Percentiles rank a stretch among this genome's conserved stretches.
These are phyloP conservation scores for Caenorhabditis virilis DNA, from an alignment of 2,888 invertebrate species.

Conservation along the genomic window DNA sequence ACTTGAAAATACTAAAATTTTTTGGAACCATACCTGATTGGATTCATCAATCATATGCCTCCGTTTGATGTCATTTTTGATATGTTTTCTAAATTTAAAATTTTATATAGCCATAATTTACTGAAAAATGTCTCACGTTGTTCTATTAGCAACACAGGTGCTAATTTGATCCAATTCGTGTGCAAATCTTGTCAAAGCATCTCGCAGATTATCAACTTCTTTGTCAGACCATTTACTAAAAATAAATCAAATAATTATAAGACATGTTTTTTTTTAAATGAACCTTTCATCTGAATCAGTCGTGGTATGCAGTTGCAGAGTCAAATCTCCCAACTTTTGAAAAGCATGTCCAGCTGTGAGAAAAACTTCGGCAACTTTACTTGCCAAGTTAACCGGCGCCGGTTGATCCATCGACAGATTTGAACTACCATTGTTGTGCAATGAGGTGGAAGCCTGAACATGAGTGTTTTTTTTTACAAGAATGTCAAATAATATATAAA, in stretches of 20 bases:
- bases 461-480: background rate
- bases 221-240: conserved; percentile 59
- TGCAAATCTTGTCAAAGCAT: conserved; percentile 60
- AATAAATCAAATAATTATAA: background rate
- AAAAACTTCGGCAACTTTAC: conserved; percentile 62
- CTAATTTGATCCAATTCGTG: conserved; percentile 62
- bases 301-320: conserved; percentile 53
- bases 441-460: background rate
- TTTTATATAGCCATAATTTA: background rate
- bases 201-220: conserved; percentile 56
- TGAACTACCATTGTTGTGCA: background rate
- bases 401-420: conserved; percentile 37
- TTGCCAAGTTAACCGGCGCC: conserved; percentile 45
- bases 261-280: background rate
- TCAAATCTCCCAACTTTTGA: conserved; percentile 63
- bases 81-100: conserved; percentile 40
- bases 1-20: conserved; percentile 2
- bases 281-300: conserved; percentile 47
- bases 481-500: too few species aligned
- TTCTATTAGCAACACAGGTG: conserved; percentile 50
- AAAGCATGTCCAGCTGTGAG: conserved; percentile 65
- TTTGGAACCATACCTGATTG: conserved; percentile 1
- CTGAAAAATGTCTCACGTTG: conserved; percentile 42
- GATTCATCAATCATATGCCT: conserved; percentile 38
- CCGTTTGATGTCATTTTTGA: conserved; percentile 56